Percentiles rank a stretch among this genome's conserved stretches.
phyloP scores from a whole-genome alignment of 2,113 vertebrate species.

The Melanerpes aurifrons region DNA sequence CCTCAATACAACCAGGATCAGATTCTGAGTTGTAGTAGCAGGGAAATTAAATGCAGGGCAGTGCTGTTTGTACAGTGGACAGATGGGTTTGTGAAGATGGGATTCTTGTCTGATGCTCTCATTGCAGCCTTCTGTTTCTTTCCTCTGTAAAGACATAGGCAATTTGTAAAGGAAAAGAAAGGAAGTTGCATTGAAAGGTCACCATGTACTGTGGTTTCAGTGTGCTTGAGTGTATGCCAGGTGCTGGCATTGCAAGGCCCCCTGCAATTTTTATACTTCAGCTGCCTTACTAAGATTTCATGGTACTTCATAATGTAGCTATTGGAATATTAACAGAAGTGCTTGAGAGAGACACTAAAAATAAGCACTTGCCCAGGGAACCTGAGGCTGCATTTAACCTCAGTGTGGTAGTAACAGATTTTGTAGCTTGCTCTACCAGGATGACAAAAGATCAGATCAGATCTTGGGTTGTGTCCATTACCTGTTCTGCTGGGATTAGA shows the following conservation, averaged over 20 bases:
- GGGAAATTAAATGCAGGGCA: background rate
- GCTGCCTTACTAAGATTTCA: background rate
- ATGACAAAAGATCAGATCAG: background rate
- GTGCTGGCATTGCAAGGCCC: background rate
- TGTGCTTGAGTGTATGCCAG: background rate
- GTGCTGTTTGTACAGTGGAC: background rate
- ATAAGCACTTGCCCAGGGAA: background rate
- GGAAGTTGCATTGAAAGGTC: background rate
- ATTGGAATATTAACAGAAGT: background rate
- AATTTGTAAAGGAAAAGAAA: background rate
- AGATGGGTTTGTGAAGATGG: background rate
- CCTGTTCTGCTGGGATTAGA: background rate
- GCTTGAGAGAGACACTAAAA: background rate
- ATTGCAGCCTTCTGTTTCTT: slow-evolving; percentile 15
- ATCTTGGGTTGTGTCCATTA: background rate
- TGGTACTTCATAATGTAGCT: background rate
- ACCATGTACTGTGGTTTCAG: background rate
- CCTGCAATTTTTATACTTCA: background rate
- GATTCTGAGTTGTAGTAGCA: background rate
- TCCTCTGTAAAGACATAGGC: background rate
- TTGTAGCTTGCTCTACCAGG: background rate
- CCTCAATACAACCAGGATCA: background rate
- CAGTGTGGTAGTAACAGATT: background rate
- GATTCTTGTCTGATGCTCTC: slow-evolving; percentile 18
- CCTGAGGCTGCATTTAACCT: background rate